Conservation (phyloP, 2,888 invertebrate species). For the Drosophila affinis region DNA sequence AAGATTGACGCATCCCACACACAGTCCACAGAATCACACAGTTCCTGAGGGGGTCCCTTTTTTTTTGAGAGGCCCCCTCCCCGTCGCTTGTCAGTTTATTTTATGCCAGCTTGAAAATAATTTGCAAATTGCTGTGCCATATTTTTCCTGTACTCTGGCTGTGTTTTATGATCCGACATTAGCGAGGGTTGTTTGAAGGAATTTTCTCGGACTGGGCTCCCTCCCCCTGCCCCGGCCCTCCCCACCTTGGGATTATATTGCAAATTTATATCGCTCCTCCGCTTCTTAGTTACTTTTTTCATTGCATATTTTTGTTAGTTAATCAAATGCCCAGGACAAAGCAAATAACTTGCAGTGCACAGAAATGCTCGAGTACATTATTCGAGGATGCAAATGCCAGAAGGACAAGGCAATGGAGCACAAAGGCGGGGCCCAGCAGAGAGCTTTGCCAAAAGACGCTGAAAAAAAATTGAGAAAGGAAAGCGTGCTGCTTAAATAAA, state of each 20-base stretch:
- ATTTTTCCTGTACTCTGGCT: conserved; percentile 48
- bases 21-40: conserved; percentile 5
- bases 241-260: conserved; percentile 35
- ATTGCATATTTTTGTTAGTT: conserved; percentile 47
- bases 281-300: conserved; percentile 1
- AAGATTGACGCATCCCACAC: conserved; percentile 47
- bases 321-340: conserved; percentile 56
- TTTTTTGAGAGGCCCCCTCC: conserved; percentile 7
- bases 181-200: conserved; percentile 47
- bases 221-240: background rate
- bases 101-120: conserved; percentile 77
- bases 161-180: conserved; percentile 72
- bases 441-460: conserved; percentile 18
- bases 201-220: conserved; percentile 11
- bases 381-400: conserved; percentile 45
- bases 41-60: conserved; percentile 28
- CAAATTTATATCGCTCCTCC: conserved; percentile 53
- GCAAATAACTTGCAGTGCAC: conserved; percentile 54
- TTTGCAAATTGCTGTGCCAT: conserved; percentile 78
- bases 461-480: conserved; percentile 7
- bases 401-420: conserved; percentile 14
- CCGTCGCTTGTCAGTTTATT: conserved; percentile 71
- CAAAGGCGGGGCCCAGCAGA: conserved; percentile 15
- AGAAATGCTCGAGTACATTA: conserved; percentile 53
- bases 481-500: conserved; percentile 58